Evolutionary conservation across 2,113 vertebrate genomes (phyloP).

Genomic region (Ahaetulla prasina): DNA sequence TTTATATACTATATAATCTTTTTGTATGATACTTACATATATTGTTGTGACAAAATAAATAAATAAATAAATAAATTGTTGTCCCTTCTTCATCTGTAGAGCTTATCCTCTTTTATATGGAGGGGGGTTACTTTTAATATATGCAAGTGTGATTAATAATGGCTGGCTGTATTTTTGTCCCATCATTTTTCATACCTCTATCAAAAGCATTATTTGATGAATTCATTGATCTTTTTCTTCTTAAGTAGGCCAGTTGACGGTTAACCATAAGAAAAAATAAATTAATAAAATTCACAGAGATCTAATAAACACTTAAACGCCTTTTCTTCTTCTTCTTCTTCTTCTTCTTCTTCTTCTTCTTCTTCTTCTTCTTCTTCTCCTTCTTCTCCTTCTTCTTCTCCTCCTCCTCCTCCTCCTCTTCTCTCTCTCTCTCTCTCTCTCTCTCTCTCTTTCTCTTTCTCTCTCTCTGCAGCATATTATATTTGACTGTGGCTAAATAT

Average conservation of each 20-base stretch:
- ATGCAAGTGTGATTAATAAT: slow-evolving; percentile 12
- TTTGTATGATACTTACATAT: no score
- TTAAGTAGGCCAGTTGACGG: slow-evolving; percentile 15
- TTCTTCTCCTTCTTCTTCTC: background rate
- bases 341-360: no score
- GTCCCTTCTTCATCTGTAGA: background rate
- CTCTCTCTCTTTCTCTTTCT: no score
- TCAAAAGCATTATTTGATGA: slow-evolving; percentile 6
- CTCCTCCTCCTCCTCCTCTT: no score
- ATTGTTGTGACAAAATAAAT: no score
- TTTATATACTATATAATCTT: no score
- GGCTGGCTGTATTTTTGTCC: background rate
- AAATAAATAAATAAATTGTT: no score
- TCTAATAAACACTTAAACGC: background rate
- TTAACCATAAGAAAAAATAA: background rate
- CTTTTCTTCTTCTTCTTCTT: no score
- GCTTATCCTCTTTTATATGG: background rate
- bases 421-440: fast-evolving
- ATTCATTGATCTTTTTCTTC: background rate
- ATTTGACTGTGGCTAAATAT: slow-evolving; percentile 6
- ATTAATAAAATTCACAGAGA: background rate
- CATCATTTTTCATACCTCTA: background rate
- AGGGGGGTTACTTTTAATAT: background rate
- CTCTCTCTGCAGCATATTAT: background rate
- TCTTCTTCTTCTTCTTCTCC: no score